Percentiles rank a stretch among this genome's conserved stretches.
Conservation (phyloP, 2,797 vertebrate genomes). For the Micrastur ruficollis region DNA sequence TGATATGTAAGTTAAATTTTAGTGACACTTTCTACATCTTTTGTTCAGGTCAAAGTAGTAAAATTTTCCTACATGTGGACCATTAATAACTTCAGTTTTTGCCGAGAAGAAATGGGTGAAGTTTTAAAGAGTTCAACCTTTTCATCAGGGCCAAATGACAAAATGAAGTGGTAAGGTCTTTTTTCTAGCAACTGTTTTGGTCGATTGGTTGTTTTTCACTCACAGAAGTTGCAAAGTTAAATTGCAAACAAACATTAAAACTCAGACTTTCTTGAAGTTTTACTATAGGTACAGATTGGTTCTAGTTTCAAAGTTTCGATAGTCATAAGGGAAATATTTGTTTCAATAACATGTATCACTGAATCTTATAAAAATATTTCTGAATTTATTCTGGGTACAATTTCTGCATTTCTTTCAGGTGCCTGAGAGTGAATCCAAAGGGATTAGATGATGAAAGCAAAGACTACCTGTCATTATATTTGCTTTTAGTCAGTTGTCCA, state of each 20-base stretch:
- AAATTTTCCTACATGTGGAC: slow-evolving; percentile 99
- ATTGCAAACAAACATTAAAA: background rate
- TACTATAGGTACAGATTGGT: background rate
- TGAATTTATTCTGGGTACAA: background rate
- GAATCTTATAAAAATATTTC: background rate
- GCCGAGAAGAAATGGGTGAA: slow-evolving; percentile 98
- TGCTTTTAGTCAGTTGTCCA: slow-evolving; percentile 98
- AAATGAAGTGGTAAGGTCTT: slow-evolving; percentile 94
- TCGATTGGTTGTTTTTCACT: background rate
- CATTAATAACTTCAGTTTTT: slow-evolving; percentile 99
- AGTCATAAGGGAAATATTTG: background rate
- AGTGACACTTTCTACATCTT: slow-evolving; percentile 40
- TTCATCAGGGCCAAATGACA: slow-evolving; percentile 97
- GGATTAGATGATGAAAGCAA: slow-evolving; percentile 99
- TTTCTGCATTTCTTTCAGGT: slow-evolving; percentile 80
- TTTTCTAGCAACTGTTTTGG: background rate
- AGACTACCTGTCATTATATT: slow-evolving; percentile 97
- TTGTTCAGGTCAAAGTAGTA: slow-evolving; percentile 93
- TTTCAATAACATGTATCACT: background rate
- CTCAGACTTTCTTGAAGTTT: background rate
- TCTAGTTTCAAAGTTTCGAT: background rate
- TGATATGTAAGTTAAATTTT: background rate
- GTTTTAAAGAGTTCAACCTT: slow-evolving; percentile 98
- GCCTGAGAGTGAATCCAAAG: slow-evolving; percentile 98
- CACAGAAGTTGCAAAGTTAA: background rate